Evolutionary conservation across 2,888 invertebrate genomes (phyloP).

Genomic region (Hedychridium roseum): DNA sequence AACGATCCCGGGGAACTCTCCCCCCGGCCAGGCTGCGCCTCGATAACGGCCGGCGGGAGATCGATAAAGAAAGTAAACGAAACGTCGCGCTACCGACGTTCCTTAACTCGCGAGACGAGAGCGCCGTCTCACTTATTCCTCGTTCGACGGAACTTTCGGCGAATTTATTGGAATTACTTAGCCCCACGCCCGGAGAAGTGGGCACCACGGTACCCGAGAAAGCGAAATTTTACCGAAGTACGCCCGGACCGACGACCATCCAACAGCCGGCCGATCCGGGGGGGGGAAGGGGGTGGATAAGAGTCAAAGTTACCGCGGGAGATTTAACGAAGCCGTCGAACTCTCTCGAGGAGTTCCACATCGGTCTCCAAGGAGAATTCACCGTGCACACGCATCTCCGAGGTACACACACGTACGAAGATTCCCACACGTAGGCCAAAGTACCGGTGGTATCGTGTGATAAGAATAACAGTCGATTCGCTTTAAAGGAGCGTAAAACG

Average conservation of each 20-base stretch:
- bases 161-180: no score
- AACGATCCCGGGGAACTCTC: no score
- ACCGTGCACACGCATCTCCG: not conserved
- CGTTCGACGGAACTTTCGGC: no score
- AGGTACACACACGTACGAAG: not conserved
- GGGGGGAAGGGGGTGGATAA: no score
- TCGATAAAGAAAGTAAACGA: no score
- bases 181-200: no score
- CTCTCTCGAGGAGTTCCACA: slow-evolving; percentile 22
- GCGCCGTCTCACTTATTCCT: no score
- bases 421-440: not conserved
- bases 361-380: slow-evolving; percentile 1
- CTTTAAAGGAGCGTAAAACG: slow-evolving; percentile 33
- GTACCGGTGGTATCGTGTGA: slow-evolving; percentile 21
- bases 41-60: no score
- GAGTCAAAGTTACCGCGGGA: slow-evolving; percentile 26
- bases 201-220: no score
- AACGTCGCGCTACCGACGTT: no score
- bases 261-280: not conserved
- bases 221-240: slow-evolving; percentile 35
- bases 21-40: no score
- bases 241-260: slow-evolving; percentile 17
- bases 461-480: slow-evolving; percentile 31
- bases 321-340: slow-evolving; percentile 36
- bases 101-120: no score